These are phyloP conservation scores for Gymnoscopelus microlampas DNA, from an alignment of 2,797 vertebrate species.

Conservation along the genomic window DNA sequence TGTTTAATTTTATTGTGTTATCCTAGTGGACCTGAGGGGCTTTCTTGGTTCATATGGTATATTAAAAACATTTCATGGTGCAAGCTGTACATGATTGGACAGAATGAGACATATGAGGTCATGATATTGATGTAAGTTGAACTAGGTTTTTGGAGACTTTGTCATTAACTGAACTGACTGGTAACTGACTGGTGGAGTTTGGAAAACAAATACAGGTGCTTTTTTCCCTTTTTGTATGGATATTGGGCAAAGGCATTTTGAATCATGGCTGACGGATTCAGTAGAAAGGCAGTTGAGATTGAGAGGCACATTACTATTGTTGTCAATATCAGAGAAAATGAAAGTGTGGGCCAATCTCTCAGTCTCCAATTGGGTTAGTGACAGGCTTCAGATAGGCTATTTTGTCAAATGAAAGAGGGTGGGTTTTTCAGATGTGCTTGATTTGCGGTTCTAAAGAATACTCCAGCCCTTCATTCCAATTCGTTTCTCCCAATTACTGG, in stretches of 20 bases:
- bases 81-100: too few relatives aligned
- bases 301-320: not conserved
- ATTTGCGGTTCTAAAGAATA: too few relatives aligned
- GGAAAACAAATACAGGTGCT: too few relatives aligned
- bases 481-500: conserved; percentile 7
- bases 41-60: too few relatives aligned
- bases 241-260: not conserved
- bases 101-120: too few relatives aligned
- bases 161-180: too few relatives aligned
- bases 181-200: too few relatives aligned
- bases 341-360: conserved; percentile 45
- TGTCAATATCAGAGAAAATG: conserved; percentile 17
- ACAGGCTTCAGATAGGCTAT: conserved; percentile 28
- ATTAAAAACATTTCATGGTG: too few relatives aligned
- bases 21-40: too few relatives aligned
- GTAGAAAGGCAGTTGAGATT: conserved; percentile 11
- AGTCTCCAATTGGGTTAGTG: conserved; percentile 33
- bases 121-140: too few relatives aligned
- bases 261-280: not conserved
- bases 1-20: too few relatives aligned
- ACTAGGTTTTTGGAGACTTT: too few relatives aligned
- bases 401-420: conserved; percentile 7
- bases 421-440: conserved; percentile 27
- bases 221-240: not conserved
- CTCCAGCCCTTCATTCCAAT: not conserved